phyloP scores from a whole-genome alignment of 2,888 invertebrate species.

The Lamproptera curius region DNA sequence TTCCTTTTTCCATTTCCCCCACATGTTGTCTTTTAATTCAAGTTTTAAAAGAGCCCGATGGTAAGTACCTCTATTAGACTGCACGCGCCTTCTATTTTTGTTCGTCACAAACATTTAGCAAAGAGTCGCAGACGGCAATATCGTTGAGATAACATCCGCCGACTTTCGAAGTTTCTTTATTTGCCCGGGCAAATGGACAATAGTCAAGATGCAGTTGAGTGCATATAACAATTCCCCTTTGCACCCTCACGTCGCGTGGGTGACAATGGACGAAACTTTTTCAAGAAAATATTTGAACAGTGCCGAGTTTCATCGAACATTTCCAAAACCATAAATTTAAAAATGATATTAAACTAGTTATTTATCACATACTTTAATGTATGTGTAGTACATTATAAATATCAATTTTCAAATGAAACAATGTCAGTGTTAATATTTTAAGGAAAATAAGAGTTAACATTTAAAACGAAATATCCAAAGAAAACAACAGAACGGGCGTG shows the following conservation, averaged over 20 bases:
- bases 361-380: too few relatives aligned
- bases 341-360: too few relatives aligned
- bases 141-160: constrained; percentile 29
- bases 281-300: constrained; percentile 4
- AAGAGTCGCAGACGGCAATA: constrained; percentile 28
- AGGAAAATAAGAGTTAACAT: too few relatives aligned
- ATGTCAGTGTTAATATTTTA: too few relatives aligned
- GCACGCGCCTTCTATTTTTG: constrained; percentile 15
- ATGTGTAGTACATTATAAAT: too few relatives aligned
- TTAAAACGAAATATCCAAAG: too few relatives aligned
- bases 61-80: constrained; percentile 15
- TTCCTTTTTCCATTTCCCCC: constrained; percentile 8
- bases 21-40: constrained; percentile 10
- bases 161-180: constrained; percentile 31
- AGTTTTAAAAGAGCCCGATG: constrained; percentile 15
- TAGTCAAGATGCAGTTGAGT: constrained; percentile 27
- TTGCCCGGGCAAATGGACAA: constrained; percentile 29
- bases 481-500: background rate
- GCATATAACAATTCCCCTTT: constrained; percentile 25
- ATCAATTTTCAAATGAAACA: too few relatives aligned
- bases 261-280: constrained; percentile 3
- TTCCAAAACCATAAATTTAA: too few relatives aligned
- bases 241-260: constrained; percentile 7
- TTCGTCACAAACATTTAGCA: constrained; percentile 32
- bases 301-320: background rate